Base-by-base conservation (phyloP, 2,888 invertebrate species). In the Drosophila affinis region DNA sequence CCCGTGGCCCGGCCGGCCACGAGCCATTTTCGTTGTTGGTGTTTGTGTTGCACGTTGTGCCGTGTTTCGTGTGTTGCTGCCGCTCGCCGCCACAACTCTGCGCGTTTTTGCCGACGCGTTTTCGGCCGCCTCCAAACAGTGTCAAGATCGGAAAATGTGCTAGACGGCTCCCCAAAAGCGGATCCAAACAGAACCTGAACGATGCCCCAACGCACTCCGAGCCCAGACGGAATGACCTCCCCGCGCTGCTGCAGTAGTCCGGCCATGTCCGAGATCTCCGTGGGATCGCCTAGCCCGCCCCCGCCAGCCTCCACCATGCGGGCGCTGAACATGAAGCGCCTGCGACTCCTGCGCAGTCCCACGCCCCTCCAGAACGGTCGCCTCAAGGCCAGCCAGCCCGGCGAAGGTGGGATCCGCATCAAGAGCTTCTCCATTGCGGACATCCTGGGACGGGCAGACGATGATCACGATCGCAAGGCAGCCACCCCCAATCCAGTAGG, bases 351-450 rank as follows among this genome's bases (percentile, higher is more conserved):
- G 5, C 79, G 79, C 47, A 87, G 87, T 53, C 89, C 86, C 27
- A 58, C 55, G 14, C 64, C 72, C 14, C 62, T 86, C 5, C 77
- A 84, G 77, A 48, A 51, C 1, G 57, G 69, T 1, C 27, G 48
- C 1, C 78, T 80, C 45, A 90, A 89, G 56, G 85, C 89, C 18
- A 87, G 81, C 62, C 86, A 79, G 21, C 68, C 75, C 0, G 60
- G 39, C 0, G 64, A 47, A 0, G 53, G 60, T 1, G 87, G 94
- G 34, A 94, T 95, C 62, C 96, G 97, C 10, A 96, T 98, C 46
- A 97, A 97, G 92, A 97, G 97, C 91, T 98, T 98, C 92, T 96
- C 97, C 59, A 98, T 98, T 72, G 93, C 96, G 91, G 98, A 98
- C 93, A 98, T 98, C 91, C 93, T 98, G 76, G 97, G 96, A 85